A percentile compares a stretch with the other conserved stretches of the same genome.
Conservation (phyloP, 2,797 vertebrate genomes). For the Discoglossus pictus region DNA sequence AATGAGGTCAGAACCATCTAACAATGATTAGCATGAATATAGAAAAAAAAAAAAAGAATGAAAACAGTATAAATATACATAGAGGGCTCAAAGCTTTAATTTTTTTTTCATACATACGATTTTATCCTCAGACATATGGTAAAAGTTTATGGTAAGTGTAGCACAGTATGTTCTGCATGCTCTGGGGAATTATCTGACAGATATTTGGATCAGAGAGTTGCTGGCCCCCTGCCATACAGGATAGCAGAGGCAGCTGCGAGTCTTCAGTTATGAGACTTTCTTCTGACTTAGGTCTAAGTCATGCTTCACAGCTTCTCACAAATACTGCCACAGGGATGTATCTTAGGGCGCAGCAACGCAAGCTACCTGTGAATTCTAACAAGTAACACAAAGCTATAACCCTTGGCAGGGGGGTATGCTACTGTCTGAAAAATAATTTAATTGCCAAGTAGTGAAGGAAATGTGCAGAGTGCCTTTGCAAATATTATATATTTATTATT, state of each 20-base stretch:
- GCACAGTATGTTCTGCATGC: conserved; percentile 12
- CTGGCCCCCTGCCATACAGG: conserved; percentile 20
- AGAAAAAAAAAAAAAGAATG: too few relatives aligned
- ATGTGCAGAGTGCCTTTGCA: too few relatives aligned
- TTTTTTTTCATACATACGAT: too few relatives aligned
- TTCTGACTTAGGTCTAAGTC: conserved; percentile 4
- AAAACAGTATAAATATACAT: too few relatives aligned
- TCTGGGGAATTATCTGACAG: conserved; percentile 23
- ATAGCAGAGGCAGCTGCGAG: conserved; percentile 8
- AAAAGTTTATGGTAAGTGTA: neutral
- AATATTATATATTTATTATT: too few relatives aligned
- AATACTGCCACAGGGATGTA: conserved; percentile 17
- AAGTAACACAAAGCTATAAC: too few relatives aligned
- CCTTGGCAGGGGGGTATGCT: too few relatives aligned
- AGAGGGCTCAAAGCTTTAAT: too few relatives aligned
- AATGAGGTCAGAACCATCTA: neutral
- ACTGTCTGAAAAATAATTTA: too few relatives aligned
- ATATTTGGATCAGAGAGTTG: neutral
- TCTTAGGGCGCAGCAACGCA: neutral
- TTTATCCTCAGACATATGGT: conserved; percentile 6
- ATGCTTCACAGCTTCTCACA: conserved; percentile 14
- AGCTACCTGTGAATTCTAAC: neutral
- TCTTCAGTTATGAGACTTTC: neutral
- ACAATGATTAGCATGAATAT: too few relatives aligned
- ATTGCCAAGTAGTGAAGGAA: too few relatives aligned